These are phyloP conservation scores for Corvus moneduloides DNA, from an alignment of 2,113 vertebrate genomes.

Conservation along the genomic window DNA sequence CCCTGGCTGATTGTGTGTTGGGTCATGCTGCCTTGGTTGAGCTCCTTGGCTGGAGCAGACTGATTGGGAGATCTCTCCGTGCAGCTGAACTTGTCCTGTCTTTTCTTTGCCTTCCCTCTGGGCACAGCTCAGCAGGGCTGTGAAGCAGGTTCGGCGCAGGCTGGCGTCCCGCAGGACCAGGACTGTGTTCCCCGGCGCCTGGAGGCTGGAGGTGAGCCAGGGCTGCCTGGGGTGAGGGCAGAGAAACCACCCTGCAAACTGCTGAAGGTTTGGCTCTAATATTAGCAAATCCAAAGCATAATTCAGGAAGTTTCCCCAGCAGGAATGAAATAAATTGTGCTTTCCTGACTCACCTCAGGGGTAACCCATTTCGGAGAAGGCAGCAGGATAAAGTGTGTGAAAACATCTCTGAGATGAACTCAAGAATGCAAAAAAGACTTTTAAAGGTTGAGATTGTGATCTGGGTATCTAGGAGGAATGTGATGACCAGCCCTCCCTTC, in stretches of 20 bases:
- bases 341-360: not conserved
- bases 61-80: not conserved
- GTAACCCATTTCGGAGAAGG: not conserved
- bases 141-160: constrained; percentile 78
- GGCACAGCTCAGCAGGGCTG: constrained; percentile 74
- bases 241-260: not conserved
- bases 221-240: not conserved
- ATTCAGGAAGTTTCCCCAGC: not conserved
- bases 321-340: not conserved
- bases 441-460: not conserved
- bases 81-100: not conserved
- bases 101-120: not conserved
- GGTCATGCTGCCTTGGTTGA: rapidly evolving
- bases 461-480: not conserved
- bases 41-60: not conserved
- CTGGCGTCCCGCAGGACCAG: constrained; percentile 79
- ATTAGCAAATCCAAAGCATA: not conserved
- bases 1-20: too few species aligned
- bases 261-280: not conserved
- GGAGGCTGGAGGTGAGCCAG: constrained; percentile 73
- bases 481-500: not conserved
- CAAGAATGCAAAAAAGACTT: not conserved
- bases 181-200: constrained; percentile 55
- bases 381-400: not conserved
- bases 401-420: not conserved